Base-by-base conservation (phyloP, 2,797 vertebrate species). In the Gouania willdenowi region DNA sequence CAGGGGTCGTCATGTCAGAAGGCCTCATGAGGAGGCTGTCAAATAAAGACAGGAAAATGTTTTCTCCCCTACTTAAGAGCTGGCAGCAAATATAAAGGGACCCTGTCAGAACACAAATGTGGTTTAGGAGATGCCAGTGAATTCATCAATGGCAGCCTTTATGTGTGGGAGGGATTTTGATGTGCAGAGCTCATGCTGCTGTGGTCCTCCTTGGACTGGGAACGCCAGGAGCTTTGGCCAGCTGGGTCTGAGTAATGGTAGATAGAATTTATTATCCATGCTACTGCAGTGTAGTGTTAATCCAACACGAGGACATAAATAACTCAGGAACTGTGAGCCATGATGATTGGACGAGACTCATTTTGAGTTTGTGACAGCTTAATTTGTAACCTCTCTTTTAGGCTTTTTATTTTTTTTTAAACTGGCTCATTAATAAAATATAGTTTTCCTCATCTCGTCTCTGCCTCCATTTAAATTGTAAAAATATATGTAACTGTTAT, bases 51-150 rank as follows among this genome's bases (percentile, higher is more conserved):
- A 78, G 71, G 77, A 71, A 84, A 81, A 85, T 83, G 74, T 79
- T 83, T 72, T 79, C 73, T 75, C 67, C 59, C 54, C 65, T 71
- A 71, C 81, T 79, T 79, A 79, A 77, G 81, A 60, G 66, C 71
- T 86, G 84, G 87, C 85, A 77, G 63, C 60, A 63, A 55, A 81
- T 82, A 84, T 82, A 88, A 87, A 85, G 79, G 67, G 63, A 75
- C 79, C 68, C 73, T 88, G 87, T 90, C 69, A 65, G 65, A 69
- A 80, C 61, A 50, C 81, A 80, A 83, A 81, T 77, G 83, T 80
- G 67, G 62, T 22, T 27, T 63, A 72, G 53, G 61, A 72, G 77
- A 72, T 77, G 87, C 85, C 87, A 80, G 75, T 27, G 29, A 57
- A 66, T 70, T 76, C 60, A 84, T 89, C 85, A 88, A 86, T 87